A percentile compares a stretch with the other conserved stretches of the same genome.
phyloP scores from a whole-genome alignment of 1,140 invertebrate genomes.

The Aphelinus certus region DNA sequence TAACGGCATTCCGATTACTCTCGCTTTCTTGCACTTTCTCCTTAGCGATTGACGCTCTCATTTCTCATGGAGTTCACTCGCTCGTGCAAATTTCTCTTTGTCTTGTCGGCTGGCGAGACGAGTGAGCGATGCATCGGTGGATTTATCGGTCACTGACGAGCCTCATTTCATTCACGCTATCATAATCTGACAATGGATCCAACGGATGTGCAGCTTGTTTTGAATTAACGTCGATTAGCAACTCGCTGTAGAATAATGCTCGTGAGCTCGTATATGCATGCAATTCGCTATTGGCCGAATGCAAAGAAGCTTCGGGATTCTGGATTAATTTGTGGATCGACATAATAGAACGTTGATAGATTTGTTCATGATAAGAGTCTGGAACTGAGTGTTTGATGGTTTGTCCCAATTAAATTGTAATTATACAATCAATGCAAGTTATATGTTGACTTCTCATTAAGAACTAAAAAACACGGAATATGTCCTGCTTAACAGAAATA shows the following conservation, averaged over 20 bases:
- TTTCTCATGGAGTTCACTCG: too few species aligned
- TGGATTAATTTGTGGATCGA: too few species aligned
- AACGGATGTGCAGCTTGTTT: conserved; percentile 5
- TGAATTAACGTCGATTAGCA: conserved; percentile 13
- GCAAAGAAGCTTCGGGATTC: neutral
- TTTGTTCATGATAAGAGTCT: too few species aligned
- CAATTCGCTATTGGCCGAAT: neutral
- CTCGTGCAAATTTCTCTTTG: too few species aligned
- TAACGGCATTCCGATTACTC: neutral
- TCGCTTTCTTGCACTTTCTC: conserved; percentile 4
- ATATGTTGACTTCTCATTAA: too few species aligned
- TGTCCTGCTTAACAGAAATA: too few species aligned
- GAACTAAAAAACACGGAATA: too few species aligned
- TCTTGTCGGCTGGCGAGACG: too few species aligned
- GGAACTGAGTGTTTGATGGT: too few species aligned
- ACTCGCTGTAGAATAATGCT: neutral
- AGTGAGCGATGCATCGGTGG: neutral
- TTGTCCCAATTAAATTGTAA: too few species aligned
- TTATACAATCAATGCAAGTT: too few species aligned
- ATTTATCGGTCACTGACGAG: conserved; percentile 15
- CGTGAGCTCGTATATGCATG: neutral
- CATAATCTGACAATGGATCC: conserved; percentile 5
- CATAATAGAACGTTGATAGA: too few species aligned
- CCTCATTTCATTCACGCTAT: conserved; percentile 12
- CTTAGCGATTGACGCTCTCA: neutral